Conservation (phyloP, 2,113 vertebrate genomes). For the Nannospalax galili region DNA sequence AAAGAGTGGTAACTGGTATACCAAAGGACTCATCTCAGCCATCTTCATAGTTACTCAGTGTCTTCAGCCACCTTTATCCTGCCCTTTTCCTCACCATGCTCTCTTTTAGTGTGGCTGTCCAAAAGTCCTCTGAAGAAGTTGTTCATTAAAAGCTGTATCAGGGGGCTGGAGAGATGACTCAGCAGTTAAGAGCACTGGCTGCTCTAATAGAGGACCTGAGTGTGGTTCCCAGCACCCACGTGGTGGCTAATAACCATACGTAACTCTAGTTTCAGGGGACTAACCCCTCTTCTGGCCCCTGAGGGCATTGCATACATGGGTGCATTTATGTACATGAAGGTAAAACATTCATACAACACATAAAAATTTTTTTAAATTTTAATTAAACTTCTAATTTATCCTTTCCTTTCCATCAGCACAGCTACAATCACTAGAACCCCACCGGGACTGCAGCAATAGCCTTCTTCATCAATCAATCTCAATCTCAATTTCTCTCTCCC, state of each 20-base stretch:
- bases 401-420: not conserved
- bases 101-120: not conserved
- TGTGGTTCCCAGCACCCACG: no score
- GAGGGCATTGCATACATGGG: no score
- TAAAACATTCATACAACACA: no score
- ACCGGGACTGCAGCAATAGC: not conserved
- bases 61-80: not conserved
- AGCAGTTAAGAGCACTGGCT: no score
- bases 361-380: no score
- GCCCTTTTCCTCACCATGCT: not conserved
- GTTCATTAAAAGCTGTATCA: slow-evolving; percentile 18
- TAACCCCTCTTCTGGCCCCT: no score
- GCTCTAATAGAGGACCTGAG: no score
- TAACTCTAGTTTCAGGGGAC: no score
- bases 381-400: not conserved
- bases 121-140: not conserved
- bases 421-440: not conserved
- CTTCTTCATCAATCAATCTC: not conserved
- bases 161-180: not conserved
- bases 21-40: not conserved
- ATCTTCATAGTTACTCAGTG: not conserved
- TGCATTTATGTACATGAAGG: no score
- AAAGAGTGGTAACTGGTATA: not conserved
- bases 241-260: no score
- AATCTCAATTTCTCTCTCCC: no score